Conservation (phyloP, 2,888 invertebrate genomes). For the Rhimphoctona megacephalus region DNA sequence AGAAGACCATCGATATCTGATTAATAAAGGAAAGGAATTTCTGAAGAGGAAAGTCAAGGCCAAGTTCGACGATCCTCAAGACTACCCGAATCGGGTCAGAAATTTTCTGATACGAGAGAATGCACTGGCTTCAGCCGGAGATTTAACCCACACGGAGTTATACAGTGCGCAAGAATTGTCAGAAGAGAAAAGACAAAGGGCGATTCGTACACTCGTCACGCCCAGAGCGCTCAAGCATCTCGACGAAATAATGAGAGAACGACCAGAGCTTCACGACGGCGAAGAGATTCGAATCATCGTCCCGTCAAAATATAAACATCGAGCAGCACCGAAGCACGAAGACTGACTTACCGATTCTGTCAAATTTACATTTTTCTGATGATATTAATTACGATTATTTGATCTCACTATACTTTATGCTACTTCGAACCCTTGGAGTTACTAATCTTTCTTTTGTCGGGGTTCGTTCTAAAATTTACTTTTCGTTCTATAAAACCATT, state of each 20-base stretch:
- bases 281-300: conserved; percentile 29
- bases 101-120: no score
- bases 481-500: no score
- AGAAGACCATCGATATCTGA: conserved; percentile 40
- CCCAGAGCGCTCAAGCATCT: conserved; percentile 9
- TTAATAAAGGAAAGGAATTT: conserved; percentile 31
- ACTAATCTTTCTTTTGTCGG: no score
- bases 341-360: not conserved
- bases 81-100: conserved; percentile 29
- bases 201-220: conserved; percentile 5
- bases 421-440: no score
- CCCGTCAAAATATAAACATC: conserved; percentile 23
- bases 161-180: not conserved
- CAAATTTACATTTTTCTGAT: no score
- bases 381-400: no score
- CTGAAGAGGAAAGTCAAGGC: conserved; percentile 46
- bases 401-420: not conserved
- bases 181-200: conserved; percentile 14
- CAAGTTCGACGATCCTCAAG: conserved; percentile 19
- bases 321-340: not conserved
- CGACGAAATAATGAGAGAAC: conserved; percentile 31
- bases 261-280: conserved; percentile 37
- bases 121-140: not conserved
- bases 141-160: no score
- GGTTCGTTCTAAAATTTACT: no score